Conservation (phyloP, 2,113 vertebrate species). For the Alexandromys fortis region DNA sequence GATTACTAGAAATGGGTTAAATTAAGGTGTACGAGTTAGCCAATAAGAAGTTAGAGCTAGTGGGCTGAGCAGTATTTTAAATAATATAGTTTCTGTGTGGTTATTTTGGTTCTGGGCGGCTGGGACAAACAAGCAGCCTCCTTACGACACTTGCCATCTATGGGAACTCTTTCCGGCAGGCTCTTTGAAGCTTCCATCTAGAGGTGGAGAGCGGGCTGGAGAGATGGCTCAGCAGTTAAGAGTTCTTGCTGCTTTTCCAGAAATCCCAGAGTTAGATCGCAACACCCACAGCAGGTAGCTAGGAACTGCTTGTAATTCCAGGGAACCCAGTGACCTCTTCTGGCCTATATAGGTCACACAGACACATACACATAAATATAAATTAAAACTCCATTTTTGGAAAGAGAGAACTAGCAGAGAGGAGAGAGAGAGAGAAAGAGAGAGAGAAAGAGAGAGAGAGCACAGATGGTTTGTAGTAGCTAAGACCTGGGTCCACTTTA, state of each 20-base stretch:
- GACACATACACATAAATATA: neutral
- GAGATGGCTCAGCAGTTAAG: neutral
- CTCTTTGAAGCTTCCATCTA: neutral
- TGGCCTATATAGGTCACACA: neutral
- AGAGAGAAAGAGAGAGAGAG: neutral
- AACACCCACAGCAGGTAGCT: neutral
- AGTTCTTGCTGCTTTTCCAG: neutral
- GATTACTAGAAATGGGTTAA: too few relatives aligned
- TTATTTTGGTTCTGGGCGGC: too few relatives aligned
- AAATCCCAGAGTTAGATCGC: neutral
- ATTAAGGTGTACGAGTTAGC: too few relatives aligned
- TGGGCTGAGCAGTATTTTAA: too few relatives aligned
- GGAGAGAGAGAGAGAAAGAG: too few relatives aligned
- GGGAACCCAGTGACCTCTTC: neutral
- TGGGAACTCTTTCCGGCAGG: neutral
- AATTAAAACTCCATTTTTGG: neutral
- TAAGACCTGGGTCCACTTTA: neutral
- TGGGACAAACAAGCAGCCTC: too few relatives aligned
- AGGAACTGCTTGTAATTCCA: neutral
- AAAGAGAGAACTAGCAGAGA: neutral
- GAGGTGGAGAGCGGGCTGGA: neutral
- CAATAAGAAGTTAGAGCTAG: too few relatives aligned
- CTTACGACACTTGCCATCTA: too few relatives aligned
- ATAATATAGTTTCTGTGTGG: too few relatives aligned
- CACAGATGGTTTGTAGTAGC: neutral